These are phyloP conservation scores for Halichoerus grypus DNA, from an alignment of 2,113 vertebrate genomes.

Conservation along the genomic window DNA sequence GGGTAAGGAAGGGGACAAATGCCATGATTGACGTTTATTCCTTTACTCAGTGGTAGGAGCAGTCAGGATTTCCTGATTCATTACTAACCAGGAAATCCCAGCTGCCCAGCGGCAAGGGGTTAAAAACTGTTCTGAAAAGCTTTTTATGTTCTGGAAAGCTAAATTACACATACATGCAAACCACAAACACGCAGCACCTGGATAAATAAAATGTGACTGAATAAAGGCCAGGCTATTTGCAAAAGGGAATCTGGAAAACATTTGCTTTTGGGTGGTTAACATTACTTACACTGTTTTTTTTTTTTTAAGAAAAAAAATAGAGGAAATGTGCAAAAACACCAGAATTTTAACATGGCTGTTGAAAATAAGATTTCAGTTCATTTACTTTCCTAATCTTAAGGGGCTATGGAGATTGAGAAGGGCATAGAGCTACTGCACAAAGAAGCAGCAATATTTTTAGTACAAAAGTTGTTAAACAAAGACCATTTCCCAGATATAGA, in stretches of 20 bases:
- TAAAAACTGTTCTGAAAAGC: constrained; percentile 84
- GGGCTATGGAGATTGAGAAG: background rate
- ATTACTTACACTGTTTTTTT: constrained; percentile 55
- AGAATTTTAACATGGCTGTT: constrained; percentile 63
- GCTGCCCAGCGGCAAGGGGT: constrained; percentile 78
- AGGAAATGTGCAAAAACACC: background rate
- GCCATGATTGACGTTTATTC: constrained; percentile 72
- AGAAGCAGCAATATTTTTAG: constrained; percentile 17
- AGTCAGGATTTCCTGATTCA: constrained; percentile 78
- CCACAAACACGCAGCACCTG: constrained; percentile 87
- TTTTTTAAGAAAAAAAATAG: background rate
- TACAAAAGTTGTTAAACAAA: constrained; percentile 22
- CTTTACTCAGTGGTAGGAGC: constrained; percentile 67
- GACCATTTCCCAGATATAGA: constrained; percentile 1
- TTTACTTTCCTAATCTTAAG: constrained; percentile 56
- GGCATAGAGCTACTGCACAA: constrained; percentile 28
- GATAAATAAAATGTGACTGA: constrained; percentile 84
- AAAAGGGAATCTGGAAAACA: constrained; percentile 84
- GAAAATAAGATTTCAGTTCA: constrained; percentile 64
- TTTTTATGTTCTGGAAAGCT: constrained; percentile 82
- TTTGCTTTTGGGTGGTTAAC: constrained; percentile 69
- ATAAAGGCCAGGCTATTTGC: constrained; percentile 80
- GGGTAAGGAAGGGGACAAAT: constrained; percentile 64
- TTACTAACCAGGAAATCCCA: constrained; percentile 83
- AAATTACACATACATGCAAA: constrained; percentile 81